These are phyloP conservation scores for Sisyra terminalis DNA, from an alignment of 2,888 invertebrate genomes.

Conservation along the genomic window DNA sequence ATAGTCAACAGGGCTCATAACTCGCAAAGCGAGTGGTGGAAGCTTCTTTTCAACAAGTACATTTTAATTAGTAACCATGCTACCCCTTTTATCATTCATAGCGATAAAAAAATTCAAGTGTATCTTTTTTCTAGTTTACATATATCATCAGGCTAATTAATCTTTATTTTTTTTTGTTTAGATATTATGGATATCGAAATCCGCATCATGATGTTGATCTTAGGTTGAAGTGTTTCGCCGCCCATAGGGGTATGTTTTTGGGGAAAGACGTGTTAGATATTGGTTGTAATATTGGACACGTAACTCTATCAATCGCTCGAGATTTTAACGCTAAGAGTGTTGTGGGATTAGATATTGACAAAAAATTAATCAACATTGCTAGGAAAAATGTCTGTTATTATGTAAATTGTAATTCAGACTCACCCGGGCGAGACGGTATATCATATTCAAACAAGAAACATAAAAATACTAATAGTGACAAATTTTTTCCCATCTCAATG, in stretches of 20 bases:
- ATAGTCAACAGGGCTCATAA: too few species aligned
- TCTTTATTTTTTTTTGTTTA: constrained; percentile 23
- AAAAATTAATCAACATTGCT: constrained; percentile 58
- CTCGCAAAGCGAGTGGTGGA: too few species aligned
- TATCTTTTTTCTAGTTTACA: neutral
- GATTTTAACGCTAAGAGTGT: constrained; percentile 73
- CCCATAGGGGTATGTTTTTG: constrained; percentile 66
- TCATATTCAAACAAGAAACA: constrained; percentile 1
- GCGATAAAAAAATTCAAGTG: too few species aligned
- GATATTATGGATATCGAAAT: constrained; percentile 91
- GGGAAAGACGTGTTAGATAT: constrained; percentile 89
- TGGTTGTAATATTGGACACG: constrained; percentile 94
- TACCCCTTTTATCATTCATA: too few species aligned
- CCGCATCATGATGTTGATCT: constrained; percentile 66
- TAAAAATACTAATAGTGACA: constrained; percentile 13
- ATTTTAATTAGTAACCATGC: too few species aligned
- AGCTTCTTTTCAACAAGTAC: too few species aligned
- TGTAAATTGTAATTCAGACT: constrained; percentile 29
- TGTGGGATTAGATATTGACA: constrained; percentile 90
- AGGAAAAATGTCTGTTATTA: constrained; percentile 58
- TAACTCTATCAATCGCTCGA: constrained; percentile 79
- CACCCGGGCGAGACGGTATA: constrained; percentile 16
- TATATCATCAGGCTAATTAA: neutral
- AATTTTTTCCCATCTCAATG: constrained; percentile 76
- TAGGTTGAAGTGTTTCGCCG: constrained; percentile 63